Conservation (phyloP, 1,140 invertebrate genomes). For the Sinella curviseta region DNA sequence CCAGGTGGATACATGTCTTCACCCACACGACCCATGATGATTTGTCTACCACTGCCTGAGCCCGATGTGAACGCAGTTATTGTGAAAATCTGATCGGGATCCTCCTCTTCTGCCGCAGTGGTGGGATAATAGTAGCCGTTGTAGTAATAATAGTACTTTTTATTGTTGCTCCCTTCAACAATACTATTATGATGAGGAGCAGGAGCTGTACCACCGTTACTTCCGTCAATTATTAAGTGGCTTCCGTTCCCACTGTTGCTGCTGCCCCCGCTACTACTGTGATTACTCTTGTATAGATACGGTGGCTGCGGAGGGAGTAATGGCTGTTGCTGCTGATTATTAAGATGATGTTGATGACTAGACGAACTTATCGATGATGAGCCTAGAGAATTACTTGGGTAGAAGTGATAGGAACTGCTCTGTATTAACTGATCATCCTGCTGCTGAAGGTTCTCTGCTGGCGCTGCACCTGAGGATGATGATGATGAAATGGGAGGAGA, state of each 20-base stretch:
- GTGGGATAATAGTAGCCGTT: slow-evolving; percentile 25
- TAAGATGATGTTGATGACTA: neutral
- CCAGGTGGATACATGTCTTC: slow-evolving; percentile 23
- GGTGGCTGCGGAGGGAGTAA: neutral
- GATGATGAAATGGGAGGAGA: neutral
- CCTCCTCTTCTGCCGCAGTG: neutral
- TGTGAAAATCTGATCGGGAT: slow-evolving; percentile 19
- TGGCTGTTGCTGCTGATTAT: neutral
- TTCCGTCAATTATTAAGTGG: slow-evolving; percentile 33
- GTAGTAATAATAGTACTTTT: slow-evolving; percentile 6
- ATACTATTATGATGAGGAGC: too few species aligned
- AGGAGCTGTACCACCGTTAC: slow-evolving; percentile 14
- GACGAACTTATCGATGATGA: slow-evolving; percentile 7
- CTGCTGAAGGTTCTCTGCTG: neutral
- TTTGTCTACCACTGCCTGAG: neutral
- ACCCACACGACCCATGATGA: slow-evolving; percentile 4
- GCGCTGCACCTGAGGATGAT: neutral
- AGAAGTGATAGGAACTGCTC: slow-evolving; percentile 7
- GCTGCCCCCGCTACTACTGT: neutral
- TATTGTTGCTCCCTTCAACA: neutral
- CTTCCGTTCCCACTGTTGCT: slow-evolving; percentile 12
- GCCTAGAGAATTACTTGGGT: neutral
- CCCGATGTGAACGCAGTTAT: neutral
- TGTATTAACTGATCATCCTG: neutral
- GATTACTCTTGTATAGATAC: slow-evolving; percentile 4